These are phyloP conservation scores for Rhabdornis inornatus DNA, from an alignment of 2,113 vertebrate species.

Conservation along the genomic window DNA sequence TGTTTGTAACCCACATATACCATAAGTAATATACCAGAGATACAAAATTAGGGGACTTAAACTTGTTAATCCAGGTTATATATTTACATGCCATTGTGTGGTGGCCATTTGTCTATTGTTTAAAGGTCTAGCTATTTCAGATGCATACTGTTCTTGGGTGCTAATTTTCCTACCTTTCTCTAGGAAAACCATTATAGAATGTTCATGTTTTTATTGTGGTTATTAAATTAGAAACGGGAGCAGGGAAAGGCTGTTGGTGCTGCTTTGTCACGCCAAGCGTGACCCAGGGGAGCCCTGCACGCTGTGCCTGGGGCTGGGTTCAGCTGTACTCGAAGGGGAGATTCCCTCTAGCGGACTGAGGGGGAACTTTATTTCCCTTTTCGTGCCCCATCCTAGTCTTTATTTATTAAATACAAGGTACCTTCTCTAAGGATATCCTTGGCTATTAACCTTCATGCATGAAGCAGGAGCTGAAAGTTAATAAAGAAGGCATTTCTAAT, in stretches of 20 bases:
- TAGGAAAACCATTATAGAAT: background rate
- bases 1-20: background rate
- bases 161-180: background rate
- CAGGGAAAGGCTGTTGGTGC: background rate
- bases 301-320: background rate
- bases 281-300: background rate
- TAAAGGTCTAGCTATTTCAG: constrained; percentile 18
- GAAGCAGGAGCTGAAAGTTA: constrained; percentile 61
- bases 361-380: constrained; percentile 38
- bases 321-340: background rate
- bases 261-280: background rate
- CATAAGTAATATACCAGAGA: background rate
- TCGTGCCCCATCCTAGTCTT: background rate
- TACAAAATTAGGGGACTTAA: background rate
- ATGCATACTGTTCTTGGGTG: background rate
- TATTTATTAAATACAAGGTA: constrained; percentile 14
- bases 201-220: background rate
- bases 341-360: constrained; percentile 71
- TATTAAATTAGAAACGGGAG: background rate
- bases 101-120: constrained; percentile 34
- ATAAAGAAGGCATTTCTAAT: constrained; percentile 65
- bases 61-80: constrained; percentile 8
- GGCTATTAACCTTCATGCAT: constrained; percentile 65
- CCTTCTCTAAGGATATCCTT: constrained; percentile 6
- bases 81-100: constrained; percentile 26